These are phyloP conservation scores for Neria commutata DNA, from an alignment of 2,888 invertebrate genomes.

Conservation along the genomic window DNA sequence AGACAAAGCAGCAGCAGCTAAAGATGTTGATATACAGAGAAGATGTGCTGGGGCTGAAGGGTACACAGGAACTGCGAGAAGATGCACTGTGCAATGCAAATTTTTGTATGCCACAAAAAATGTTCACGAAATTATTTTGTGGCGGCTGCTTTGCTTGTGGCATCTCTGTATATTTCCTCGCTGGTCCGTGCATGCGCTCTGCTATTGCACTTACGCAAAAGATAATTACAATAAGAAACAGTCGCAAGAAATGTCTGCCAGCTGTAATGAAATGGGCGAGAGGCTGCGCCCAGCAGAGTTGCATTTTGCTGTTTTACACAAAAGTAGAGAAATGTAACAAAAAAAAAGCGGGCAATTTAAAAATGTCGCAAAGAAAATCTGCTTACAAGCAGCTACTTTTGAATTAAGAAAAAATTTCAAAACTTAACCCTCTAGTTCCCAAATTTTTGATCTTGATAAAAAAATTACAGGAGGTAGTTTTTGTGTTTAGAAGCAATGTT, in stretches of 20 bases:
- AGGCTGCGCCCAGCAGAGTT: not conserved
- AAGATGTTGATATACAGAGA: not conserved
- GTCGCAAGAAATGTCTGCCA: conserved; percentile 39
- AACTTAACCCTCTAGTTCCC: no score
- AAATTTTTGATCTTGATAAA: no score
- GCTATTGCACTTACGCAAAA: conserved; percentile 56
- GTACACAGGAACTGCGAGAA: not conserved
- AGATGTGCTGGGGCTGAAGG: not conserved
- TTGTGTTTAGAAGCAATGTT: no score
- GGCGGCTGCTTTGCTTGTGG: not conserved
- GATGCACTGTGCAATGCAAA: not conserved
- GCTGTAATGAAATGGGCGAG: conserved; percentile 32
- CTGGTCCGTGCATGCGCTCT: not conserved
- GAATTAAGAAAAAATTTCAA: not conserved
- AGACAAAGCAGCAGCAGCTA: not conserved
- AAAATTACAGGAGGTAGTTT: no score
- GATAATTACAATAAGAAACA: conserved; percentile 55
- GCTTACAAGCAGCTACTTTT: not conserved
- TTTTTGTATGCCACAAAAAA: not conserved
- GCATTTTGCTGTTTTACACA: not conserved
- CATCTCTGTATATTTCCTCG: not conserved
- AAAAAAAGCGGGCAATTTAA: not conserved
- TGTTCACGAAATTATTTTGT: not conserved
- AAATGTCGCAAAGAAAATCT: not conserved
- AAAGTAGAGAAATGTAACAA: conserved; percentile 5